Evolutionary conservation across 2,888 invertebrate species (phyloP).

Genomic region (Protonemura montana): DNA sequence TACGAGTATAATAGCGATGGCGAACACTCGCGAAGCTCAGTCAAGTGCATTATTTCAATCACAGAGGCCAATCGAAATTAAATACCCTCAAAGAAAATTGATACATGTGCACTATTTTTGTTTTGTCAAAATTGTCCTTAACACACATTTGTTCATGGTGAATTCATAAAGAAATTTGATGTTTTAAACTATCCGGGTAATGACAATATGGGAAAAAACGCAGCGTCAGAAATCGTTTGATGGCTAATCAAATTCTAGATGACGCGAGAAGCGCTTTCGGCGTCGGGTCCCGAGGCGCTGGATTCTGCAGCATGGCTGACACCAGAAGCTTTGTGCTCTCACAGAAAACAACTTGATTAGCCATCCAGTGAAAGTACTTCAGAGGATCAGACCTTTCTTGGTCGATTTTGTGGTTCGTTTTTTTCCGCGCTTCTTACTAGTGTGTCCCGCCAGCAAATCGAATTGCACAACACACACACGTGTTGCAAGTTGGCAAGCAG

Average conservation of each 20-base stretch:
- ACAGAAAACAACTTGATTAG: not conserved
- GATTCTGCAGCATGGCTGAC: not conserved
- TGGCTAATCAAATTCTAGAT: no score
- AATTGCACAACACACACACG: not conserved
- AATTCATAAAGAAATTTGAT: no score
- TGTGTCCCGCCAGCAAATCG: not conserved
- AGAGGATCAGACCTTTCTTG: constrained; percentile 7
- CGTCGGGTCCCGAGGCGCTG: not conserved
- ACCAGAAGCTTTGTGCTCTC: not conserved
- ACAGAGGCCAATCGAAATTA: no score
- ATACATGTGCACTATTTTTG: no score
- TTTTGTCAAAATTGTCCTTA: no score
- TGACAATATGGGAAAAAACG: no score
- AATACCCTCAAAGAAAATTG: no score
- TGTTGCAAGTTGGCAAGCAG: not conserved
- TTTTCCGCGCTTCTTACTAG: not conserved
- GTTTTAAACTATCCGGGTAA: no score
- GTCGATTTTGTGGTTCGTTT: not conserved
- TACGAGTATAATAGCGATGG: not conserved
- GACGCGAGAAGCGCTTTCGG: not conserved
- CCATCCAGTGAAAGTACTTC: not conserved
- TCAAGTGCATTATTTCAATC: not conserved
- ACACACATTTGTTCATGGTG: no score
- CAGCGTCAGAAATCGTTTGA: no score
- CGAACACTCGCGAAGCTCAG: not conserved